phyloP scores from a whole-genome alignment of 2,797 vertebrate species.

The Rousettus madagascariensis region DNA sequence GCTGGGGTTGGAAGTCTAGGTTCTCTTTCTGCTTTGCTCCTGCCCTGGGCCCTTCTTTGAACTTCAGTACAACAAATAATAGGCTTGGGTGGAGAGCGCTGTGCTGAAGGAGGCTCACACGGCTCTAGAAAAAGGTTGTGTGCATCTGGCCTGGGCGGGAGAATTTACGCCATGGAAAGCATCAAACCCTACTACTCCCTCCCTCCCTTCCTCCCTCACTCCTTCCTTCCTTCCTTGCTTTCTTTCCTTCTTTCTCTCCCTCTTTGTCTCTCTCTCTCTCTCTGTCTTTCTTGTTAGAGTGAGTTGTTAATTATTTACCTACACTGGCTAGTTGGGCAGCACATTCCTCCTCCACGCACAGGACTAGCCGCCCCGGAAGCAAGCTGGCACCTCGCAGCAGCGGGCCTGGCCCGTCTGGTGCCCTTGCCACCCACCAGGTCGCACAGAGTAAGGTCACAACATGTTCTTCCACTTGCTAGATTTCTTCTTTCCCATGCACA shows the following conservation, averaged over 20 bases:
- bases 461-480: background rate
- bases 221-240: background rate
- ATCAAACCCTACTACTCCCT: background rate
- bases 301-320: background rate
- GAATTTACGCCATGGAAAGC: background rate
- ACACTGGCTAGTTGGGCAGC: background rate
- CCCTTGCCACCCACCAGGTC: background rate
- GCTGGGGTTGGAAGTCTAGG: background rate
- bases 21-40: background rate
- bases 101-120: fast-evolving
- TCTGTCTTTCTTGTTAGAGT: background rate
- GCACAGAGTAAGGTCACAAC: background rate
- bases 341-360: background rate
- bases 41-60: background rate
- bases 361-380: background rate
- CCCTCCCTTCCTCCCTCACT: too few species aligned
- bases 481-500: constrained; percentile 1
- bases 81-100: background rate
- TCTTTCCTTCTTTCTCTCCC: background rate
- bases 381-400: background rate
- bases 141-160: background rate
- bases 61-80: background rate
- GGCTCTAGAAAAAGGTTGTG: background rate
- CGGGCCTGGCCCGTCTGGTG: fast-evolving
- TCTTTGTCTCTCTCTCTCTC: background rate